Conservation (phyloP, 37 sponge, comb jelly and placozoan genomes). For the Eunapius fragilis region DNA sequence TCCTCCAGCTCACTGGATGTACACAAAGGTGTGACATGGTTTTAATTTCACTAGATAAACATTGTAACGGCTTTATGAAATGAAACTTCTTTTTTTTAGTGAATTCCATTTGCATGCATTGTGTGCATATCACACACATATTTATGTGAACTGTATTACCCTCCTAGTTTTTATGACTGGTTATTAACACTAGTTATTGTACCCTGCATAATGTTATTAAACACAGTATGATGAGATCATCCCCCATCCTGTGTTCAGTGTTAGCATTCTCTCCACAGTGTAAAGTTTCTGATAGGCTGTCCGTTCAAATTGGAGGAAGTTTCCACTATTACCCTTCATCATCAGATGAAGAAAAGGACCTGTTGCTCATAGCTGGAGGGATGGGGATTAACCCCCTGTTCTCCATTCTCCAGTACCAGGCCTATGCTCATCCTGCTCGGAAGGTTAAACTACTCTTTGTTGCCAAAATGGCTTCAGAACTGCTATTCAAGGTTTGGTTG, state of each 20-base stretch:
- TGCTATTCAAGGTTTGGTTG: constrained; percentile 66
- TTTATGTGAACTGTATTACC: background rate
- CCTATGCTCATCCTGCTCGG: constrained; percentile 3
- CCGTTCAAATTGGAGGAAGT: constrained; percentile 78
- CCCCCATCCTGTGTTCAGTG: too few species aligned
- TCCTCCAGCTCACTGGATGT: constrained; percentile 86
- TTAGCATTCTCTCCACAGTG: constrained; percentile 32
- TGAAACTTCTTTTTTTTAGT: too few species aligned
- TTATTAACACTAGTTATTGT: too few species aligned
- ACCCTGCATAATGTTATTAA: too few species aligned
- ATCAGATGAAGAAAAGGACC: background rate
- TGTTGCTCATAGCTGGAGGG: constrained; percentile 83
- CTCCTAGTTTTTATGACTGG: too few species aligned
- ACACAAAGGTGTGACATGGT: constrained; percentile 15
- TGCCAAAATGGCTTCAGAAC: constrained; percentile 35
- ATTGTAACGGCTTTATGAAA: too few species aligned
- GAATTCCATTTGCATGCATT: too few species aligned
- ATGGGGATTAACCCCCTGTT: constrained; percentile 85
- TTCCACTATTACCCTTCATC: constrained; percentile 50
- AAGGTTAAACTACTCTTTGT: constrained; percentile 69
- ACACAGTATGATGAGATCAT: too few species aligned
- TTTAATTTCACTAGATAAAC: too few species aligned
- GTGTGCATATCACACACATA: too few species aligned
- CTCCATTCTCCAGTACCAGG: constrained; percentile 74
- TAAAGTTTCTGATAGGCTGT: constrained; percentile 41